phyloP scores from a whole-genome alignment of 2,113 vertebrate genomes.

The Ceyx cyanopectus region DNA sequence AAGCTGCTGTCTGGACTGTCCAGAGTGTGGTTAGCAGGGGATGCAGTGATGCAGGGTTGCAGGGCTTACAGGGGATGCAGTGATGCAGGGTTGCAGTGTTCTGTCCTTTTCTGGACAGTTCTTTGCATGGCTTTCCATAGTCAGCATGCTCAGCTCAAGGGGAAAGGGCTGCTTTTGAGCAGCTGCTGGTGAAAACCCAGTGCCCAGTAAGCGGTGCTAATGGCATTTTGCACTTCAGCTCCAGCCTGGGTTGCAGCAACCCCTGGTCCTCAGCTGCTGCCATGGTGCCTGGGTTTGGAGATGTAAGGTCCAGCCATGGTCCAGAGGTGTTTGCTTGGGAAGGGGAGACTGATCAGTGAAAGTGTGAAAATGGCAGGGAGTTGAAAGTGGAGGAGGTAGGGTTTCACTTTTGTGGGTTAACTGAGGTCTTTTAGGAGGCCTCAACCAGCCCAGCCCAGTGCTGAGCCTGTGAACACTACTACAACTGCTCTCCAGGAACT shows the following conservation, averaged over 20 bases:
- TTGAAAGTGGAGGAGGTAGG: background rate
- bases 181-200: background rate
- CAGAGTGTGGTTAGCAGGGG: rapidly evolving
- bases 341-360: background rate
- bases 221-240: background rate
- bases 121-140: rapidly evolving
- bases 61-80: background rate
- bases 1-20: background rate
- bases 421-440: background rate
- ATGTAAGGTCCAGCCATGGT: background rate
- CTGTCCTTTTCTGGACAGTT: background rate
- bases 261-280: background rate
- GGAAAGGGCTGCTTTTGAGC: background rate
- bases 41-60: background rate
- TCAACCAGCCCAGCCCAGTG: background rate
- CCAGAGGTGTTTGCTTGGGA: background rate
- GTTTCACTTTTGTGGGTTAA: background rate
- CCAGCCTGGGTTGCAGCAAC: background rate
- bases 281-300: rapidly evolving
- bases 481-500: background rate
- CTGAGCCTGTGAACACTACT: background rate
- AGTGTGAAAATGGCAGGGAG: background rate
- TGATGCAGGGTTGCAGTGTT: background rate
- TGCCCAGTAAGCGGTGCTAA: rapidly evolving
- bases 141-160: rapidly evolving